Evolutionary conservation across 2,888 invertebrate species (phyloP).

Genomic region (Ellobium chinense): DNA sequence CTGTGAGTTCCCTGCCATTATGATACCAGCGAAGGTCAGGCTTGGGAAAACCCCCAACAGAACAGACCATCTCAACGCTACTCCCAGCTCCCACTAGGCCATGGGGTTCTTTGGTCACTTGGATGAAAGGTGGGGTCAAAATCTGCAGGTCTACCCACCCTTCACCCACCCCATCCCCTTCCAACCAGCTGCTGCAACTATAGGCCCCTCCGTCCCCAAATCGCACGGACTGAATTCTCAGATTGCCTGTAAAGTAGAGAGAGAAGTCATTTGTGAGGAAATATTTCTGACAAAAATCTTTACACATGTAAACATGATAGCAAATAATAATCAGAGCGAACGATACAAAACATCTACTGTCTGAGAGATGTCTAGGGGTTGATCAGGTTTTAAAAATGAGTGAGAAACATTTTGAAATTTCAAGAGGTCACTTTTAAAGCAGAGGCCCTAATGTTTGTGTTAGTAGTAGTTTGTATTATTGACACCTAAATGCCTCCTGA

Average conservation of each 20-base stretch:
- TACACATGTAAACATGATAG: no score
- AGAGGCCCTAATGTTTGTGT: no score
- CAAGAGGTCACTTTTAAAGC: no score
- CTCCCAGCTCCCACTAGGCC: constrained; percentile 5
- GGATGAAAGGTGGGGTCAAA: constrained; percentile 33
- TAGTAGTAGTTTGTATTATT: no score
- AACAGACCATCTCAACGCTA: constrained; percentile 34
- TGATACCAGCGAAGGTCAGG: constrained; percentile 47
- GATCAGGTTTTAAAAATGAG: no score
- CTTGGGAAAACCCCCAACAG: constrained; percentile 31
- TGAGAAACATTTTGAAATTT: no score
- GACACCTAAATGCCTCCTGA: no score
- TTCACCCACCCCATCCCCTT: not conserved
- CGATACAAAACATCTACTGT: no score
- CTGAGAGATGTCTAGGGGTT: no score
- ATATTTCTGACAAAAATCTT: no score
- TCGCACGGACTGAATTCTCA: constrained; percentile 14
- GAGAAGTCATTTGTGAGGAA: no score
- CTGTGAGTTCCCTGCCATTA: constrained; percentile 35
- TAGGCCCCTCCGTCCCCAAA: constrained; percentile 42
- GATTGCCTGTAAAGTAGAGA: constrained; percentile 33
- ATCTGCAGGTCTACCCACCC: constrained; percentile 39
- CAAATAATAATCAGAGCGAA: no score
- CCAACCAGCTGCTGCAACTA: constrained; percentile 33
- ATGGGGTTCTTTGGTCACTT: not conserved